phyloP scores from a whole-genome alignment of 2,797 vertebrate genomes.

The Arremon brunneinucha region DNA sequence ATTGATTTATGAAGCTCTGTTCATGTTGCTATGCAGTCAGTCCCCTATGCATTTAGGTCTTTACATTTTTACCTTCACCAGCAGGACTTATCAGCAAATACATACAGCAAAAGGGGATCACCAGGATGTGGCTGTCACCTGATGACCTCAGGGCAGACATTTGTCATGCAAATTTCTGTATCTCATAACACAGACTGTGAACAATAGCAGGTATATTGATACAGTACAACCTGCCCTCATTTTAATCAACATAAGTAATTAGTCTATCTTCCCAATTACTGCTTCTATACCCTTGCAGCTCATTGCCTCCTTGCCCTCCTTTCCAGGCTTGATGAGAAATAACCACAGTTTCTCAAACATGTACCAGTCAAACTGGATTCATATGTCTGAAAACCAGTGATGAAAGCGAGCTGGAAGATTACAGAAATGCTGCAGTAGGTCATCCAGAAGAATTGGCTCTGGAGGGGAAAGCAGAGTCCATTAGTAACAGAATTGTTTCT shows the following conservation, averaged over 20 bases:
- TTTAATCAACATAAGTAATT: neutral
- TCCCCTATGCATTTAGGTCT: neutral
- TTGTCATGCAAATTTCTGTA: neutral
- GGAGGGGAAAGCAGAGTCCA: constrained; percentile 12
- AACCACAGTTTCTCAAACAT: neutral
- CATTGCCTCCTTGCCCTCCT: neutral
- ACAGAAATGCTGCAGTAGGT: constrained; percentile 29
- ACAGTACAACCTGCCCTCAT: neutral
- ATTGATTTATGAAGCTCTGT: constrained; percentile 17
- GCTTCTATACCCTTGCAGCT: neutral
- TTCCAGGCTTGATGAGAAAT: neutral
- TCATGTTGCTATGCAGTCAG: neutral
- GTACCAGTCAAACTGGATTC: neutral
- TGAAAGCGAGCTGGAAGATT: neutral
- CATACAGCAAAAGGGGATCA: neutral
- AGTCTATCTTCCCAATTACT: neutral
- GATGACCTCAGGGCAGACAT: neutral
- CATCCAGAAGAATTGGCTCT: constrained; percentile 53
- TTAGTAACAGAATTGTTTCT: constrained; percentile 43
- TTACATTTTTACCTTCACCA: neutral
- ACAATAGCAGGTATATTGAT: neutral
- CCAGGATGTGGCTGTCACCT: neutral
- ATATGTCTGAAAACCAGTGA: neutral
- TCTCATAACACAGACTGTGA: neutral
- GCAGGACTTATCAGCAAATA: neutral